Evolutionary conservation across 1,140 invertebrate genomes (phyloP), one percentile per base, ranked within the genome.

Genomic region (Holotrichia oblita): DNA sequence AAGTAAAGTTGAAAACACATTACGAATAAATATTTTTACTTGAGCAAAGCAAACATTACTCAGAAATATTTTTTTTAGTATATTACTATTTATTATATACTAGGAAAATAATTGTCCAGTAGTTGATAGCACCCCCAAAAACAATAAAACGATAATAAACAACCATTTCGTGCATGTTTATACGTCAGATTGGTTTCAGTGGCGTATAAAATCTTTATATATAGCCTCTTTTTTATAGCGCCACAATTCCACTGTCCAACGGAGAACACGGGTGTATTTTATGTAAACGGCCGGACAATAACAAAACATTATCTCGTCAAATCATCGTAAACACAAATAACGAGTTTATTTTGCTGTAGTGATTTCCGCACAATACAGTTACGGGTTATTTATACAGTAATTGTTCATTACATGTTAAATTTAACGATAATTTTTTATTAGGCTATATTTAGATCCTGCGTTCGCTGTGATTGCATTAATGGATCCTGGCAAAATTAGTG

Each of bases 141-240:
- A 64, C 61, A 24, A 64, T 64, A 64, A 64, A 20, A 64, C 9
- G 24, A 17, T 6, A 64, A 64, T 64, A 64, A 64, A 64, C 61
- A 64, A 48, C 8, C n/a, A 0, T 12, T 64, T 6, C n/a, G 61
- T 27, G n/a, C 3, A 48, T 48, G 61, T 64, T 64, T 64, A 64
- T 22, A 6, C 17, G 17, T 64, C 22, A 22, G n/a, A 64, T 64
- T 64, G 61, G 22, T 64, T 64, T 64, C 61, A 64, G 24, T 64
- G 61, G 24, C 17, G 17, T 64, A 64, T 64, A 64, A 64, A 64
- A 64, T 64, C 61, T 64, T 64, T 64, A 64, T 64, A 64, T n/a
- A n/a, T 20, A 27, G 20, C 61, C 20, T 6, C n/a, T n/a, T n/a
- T 64, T 64, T 64, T 64, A 64, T 64, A 27, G 6, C 17, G 17